phyloP scores from a whole-genome alignment of 2,113 vertebrate species.

The Rhizomys pruinosus region DNA sequence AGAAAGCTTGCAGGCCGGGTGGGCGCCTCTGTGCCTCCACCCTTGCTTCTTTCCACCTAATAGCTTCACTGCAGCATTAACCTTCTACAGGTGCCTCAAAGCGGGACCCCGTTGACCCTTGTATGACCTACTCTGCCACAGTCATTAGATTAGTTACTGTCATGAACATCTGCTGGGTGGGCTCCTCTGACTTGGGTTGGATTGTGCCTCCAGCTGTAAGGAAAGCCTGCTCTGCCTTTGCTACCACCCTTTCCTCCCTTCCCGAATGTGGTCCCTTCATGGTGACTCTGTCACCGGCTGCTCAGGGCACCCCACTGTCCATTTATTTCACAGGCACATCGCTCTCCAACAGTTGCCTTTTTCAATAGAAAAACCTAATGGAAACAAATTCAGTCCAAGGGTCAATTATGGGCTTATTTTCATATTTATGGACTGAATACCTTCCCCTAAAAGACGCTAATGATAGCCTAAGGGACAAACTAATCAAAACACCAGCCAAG shows the following conservation, averaged over 20 bases:
- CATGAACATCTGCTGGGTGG: not conserved
- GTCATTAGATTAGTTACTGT: conserved; percentile 67
- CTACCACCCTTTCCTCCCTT: not conserved
- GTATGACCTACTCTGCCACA: conserved; percentile 44
- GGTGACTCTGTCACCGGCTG: conserved; percentile 74
- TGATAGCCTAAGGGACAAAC: conserved; percentile 83
- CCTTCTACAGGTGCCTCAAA: conserved; percentile 69
- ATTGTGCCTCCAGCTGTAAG: conserved; percentile 69
- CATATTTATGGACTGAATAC: conserved; percentile 86
- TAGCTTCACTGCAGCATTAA: not conserved
- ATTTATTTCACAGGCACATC: conserved; percentile 66
- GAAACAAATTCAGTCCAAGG: conserved; percentile 86
- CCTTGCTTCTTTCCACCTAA: conserved; percentile 41
- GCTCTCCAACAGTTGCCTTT: conserved; percentile 77
- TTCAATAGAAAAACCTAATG: conserved; percentile 81
- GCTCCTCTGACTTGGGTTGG: not conserved
- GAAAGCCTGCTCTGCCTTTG: not conserved
- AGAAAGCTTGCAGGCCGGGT: conserved; percentile 45
- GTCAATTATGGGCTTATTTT: conserved; percentile 87
- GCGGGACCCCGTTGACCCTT: conserved; percentile 55
- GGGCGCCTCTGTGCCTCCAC: not conserved
- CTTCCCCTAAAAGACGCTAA: conserved; percentile 84
- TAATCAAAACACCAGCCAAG: conserved; percentile 84
- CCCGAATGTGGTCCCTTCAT: not conserved
- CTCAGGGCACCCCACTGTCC: conserved; percentile 61